Evolutionary conservation across 2,797 vertebrate species (phyloP).

Genomic region (Buceros bicornis): DNA sequence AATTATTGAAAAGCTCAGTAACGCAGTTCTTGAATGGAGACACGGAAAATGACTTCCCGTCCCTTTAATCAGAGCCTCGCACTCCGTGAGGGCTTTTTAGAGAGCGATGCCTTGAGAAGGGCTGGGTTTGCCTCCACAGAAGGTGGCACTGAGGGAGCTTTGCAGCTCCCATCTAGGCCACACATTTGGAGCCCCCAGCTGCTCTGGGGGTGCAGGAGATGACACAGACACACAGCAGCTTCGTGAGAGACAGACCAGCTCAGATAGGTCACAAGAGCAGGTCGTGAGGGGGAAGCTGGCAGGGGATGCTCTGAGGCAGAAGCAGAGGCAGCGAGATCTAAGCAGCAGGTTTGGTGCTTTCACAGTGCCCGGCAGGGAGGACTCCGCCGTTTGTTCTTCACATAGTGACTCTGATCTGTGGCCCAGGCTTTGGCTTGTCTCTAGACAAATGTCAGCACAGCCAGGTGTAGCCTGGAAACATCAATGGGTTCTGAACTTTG

Average conservation of each 20-base stretch:
- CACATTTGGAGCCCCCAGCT: rapidly evolving
- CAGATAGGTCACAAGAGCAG: neutral
- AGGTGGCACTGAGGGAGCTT: neutral
- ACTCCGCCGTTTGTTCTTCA: neutral
- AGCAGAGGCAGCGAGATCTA: neutral
- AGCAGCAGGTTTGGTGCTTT: neutral
- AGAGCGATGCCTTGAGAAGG: neutral
- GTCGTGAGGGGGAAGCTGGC: neutral
- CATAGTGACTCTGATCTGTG: neutral
- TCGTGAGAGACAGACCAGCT: neutral
- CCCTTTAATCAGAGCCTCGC: constrained; percentile 26
- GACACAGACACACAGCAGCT: neutral
- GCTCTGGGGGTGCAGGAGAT: neutral
- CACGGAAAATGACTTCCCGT: constrained; percentile 11
- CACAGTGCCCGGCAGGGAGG: neutral
- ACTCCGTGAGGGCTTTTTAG: neutral
- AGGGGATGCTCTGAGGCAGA: neutral
- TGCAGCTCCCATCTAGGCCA: neutral
- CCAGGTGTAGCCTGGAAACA: neutral
- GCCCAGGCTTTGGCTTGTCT: neutral
- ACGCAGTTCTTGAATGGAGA: constrained; percentile 10
- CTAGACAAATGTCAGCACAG: neutral
- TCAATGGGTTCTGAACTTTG: neutral
- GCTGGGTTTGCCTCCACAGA: neutral
- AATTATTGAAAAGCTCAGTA: constrained; percentile 59